Evolutionary conservation across 2,113 vertebrate species (phyloP).

Genomic region (Myxocyprinus asiaticus): DNA sequence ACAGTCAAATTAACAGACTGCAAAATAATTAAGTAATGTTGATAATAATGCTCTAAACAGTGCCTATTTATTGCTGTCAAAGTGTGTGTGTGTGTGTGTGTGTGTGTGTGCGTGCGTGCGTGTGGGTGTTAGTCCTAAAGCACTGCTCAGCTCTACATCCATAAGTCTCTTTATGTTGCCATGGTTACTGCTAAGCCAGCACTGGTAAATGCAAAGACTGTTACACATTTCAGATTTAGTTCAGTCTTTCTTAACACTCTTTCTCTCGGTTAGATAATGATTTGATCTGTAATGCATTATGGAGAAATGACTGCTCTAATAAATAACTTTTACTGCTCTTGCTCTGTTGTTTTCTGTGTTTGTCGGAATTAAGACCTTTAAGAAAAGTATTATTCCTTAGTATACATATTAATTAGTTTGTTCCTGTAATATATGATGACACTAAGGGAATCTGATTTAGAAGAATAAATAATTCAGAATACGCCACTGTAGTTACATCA

Average conservation of each 20-base stretch:
- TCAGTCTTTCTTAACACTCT: neutral
- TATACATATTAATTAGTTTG: too few relatives aligned
- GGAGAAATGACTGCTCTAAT: slow-evolving; percentile 29
- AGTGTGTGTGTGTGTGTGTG: neutral
- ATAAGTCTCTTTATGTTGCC: too few relatives aligned
- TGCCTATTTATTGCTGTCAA: slow-evolving; percentile 24
- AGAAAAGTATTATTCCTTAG: too few relatives aligned
- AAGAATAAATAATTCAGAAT: too few relatives aligned
- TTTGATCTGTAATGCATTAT: slow-evolving; percentile 10
- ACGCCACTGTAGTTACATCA: too few relatives aligned
- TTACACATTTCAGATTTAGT: neutral
- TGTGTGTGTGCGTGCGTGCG: slow-evolving; percentile 8
- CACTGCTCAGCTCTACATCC: neutral
- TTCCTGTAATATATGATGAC: too few relatives aligned
- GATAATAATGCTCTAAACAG: neutral
- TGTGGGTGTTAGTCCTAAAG: slow-evolving; percentile 19
- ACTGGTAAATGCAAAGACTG: neutral
- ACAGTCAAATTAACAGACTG: too few relatives aligned
- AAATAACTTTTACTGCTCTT: slow-evolving; percentile 36
- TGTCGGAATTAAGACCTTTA: neutral
- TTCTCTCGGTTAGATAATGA: neutral
- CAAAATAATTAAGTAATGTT: neutral
- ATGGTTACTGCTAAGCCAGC: neutral
- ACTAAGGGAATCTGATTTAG: too few relatives aligned
- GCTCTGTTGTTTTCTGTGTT: neutral